Conservation (phyloP, 1,140 invertebrate species). For the Bradysia coprophila region DNA sequence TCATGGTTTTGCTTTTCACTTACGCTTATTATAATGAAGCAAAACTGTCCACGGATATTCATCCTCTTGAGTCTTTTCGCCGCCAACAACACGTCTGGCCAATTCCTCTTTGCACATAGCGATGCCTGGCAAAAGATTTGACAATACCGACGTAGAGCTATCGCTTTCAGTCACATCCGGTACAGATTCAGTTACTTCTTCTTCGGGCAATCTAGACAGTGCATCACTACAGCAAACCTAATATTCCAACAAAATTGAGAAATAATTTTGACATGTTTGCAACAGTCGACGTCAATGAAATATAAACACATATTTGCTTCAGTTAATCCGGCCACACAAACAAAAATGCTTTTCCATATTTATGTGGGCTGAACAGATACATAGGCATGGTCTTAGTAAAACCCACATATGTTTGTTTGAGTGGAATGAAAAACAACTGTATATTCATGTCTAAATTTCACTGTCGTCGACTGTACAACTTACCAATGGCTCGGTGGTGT, state of each 20-base stretch:
- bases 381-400: not conserved
- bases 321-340: no score
- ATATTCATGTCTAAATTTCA: no score
- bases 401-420: not conserved
- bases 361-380: no score
- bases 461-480: not conserved
- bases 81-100: constrained; percentile 32
- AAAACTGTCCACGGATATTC: constrained; percentile 54
- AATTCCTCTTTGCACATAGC: constrained; percentile 19
- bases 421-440: no score
- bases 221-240: not conserved
- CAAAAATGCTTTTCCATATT: no score
- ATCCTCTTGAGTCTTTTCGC: constrained; percentile 37
- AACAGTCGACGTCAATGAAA: not conserved
- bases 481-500: not conserved
- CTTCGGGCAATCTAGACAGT: not conserved
- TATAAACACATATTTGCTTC: no score
- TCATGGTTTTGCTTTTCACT: not conserved
- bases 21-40: constrained; percentile 28
- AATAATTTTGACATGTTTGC: not conserved
- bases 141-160: not conserved
- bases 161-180: not conserved
- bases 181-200: not conserved
- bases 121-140: not conserved
- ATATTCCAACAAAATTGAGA: not conserved